Evolutionary conservation across 2,797 vertebrate genomes (phyloP), one percentile per base, ranked within the genome.

Genomic region (Sebastes goodei): DNA sequence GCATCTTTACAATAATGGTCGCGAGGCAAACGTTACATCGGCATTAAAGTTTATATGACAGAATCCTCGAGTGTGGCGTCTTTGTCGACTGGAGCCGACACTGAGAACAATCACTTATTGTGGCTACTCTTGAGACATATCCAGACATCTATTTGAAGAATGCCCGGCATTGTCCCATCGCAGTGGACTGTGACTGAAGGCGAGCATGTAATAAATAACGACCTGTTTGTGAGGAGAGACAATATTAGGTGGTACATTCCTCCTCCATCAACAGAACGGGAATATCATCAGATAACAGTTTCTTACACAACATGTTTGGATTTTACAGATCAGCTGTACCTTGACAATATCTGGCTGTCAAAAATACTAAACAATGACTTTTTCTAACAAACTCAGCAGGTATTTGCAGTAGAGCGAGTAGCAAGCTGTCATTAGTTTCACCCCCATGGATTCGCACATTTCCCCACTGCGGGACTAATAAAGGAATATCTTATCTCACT

Each of bases 31-130:
- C 7, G 6, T 33, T 32, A 7, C 2, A 75, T 29, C 21, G 4
- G 52, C 25, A 4, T 55, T 67, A 10, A 42, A 8, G 27, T 38
- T 52, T 32, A 27, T 67, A 49, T 29, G 71, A 52, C 57, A 59
- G 33, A 78, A 71, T 74, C 56, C 57, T 80, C 10, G 42, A 74
- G 49, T 59, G 71, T 46, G 70, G 60, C 8, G 42, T 59, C 65
- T 85, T 90, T 89, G 88, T 88, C 33, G 68, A 64, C 70, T 74
- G 80, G 10, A 67, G 77, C 35, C 30, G 72, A 76, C 60, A 20
- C 46, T 17, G 74, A 61, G 69, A 78, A 91, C 82, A 91, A 86
- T 82, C 78, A 68, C 10, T 55, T 42, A 80, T 85, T 92, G 92
- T 91, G 10, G 67, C 52, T 6, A 30, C 72, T 80, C 80, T 78